These are phyloP conservation scores for Carassius auratus DNA, from an alignment of 2,113 vertebrate species.

Conservation along the genomic window DNA sequence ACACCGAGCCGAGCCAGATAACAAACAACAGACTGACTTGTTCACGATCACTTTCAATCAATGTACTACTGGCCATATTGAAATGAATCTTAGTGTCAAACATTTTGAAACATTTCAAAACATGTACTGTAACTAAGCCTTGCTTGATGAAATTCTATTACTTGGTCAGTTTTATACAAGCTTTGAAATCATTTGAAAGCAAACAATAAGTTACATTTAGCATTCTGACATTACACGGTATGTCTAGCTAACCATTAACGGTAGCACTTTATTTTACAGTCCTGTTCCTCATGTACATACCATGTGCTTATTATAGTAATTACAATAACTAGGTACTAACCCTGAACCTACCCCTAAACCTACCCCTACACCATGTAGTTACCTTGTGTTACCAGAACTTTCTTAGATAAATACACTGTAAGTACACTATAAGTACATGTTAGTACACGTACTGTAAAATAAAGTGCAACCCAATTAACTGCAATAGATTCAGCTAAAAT, in stretches of 20 bases:
- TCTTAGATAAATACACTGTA: no score
- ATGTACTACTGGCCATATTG: not conserved
- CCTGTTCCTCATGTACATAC: no score
- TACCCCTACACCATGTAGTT: no score
- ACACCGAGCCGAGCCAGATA: no score
- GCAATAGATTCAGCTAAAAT: not conserved
- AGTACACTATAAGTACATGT: no score
- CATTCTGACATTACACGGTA: not conserved
- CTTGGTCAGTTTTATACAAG: not conserved
- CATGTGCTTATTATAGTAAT: no score
- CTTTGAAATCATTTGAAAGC: not conserved
- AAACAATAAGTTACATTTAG: not conserved
- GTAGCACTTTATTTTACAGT: no score
- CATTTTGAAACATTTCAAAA: not conserved
- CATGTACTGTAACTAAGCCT: not conserved
- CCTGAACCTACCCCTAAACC: no score
- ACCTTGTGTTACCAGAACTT: no score
- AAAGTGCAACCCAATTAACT: not conserved
- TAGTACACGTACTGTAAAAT: no score
- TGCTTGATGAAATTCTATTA: not conserved
- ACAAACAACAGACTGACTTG: no score
- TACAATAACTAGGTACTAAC: no score
- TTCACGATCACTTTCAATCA: not conserved
- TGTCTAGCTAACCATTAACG: not conserved
- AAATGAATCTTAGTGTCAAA: not conserved